phyloP scores from a whole-genome alignment of 2,797 vertebrate genomes.

The Rhodeus uyekii region DNA sequence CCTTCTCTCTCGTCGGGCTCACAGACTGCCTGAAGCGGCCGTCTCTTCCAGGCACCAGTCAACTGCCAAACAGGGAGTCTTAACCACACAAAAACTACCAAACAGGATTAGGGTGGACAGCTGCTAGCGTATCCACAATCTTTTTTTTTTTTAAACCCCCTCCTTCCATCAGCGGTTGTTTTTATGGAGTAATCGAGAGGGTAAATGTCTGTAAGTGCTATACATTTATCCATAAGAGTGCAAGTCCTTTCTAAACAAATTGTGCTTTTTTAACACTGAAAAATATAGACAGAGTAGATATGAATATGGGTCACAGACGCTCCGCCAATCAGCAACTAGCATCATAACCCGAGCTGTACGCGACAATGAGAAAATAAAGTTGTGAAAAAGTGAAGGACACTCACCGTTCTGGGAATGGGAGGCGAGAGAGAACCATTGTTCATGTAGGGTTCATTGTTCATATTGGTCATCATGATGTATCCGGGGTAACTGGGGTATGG shows the following conservation, averaged over 20 bases:
- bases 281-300: conserved; percentile 24
- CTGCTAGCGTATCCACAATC: conserved; percentile 70
- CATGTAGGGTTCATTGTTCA: conserved; percentile 97
- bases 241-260: neutral
- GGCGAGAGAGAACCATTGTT: conserved; percentile 97
- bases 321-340: conserved; percentile 9
- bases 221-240: neutral
- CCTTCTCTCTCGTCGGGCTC: conserved; percentile 43
- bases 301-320: conserved; percentile 28
- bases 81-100: conserved; percentile 61
- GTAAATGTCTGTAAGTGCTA: neutral
- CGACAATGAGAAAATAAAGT: neutral
- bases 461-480: conserved; percentile 99
- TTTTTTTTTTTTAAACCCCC: conserved; percentile 37
- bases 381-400: conserved; percentile 64
- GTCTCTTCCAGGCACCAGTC: conserved; percentile 56
- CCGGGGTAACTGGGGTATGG: conserved; percentile 91
- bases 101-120: conserved; percentile 75
- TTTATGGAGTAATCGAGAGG: conserved; percentile 69
- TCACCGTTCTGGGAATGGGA: conserved; percentile 96
- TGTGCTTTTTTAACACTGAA: neutral
- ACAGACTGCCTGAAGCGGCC: conserved; percentile 42
- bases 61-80: conserved; percentile 62
- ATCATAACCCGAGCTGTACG: neutral
- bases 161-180: conserved; percentile 14